Evolutionary conservation across 2,888 invertebrate genomes (phyloP).

Genomic region (Mesochorus sp.): DNA sequence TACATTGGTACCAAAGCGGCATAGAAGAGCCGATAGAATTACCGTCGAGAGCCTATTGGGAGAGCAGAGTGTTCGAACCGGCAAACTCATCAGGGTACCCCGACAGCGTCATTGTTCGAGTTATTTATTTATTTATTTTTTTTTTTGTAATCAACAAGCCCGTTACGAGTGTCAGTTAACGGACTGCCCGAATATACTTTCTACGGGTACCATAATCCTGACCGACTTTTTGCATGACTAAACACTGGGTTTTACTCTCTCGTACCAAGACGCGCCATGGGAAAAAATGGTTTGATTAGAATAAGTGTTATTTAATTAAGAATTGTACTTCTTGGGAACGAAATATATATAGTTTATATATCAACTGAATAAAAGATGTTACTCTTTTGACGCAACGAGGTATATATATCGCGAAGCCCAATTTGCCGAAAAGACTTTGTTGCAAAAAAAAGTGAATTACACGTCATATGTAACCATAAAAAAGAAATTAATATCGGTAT

Average conservation of each 20-base stretch:
- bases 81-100: slow-evolving; percentile 49
- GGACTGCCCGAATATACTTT: slow-evolving; percentile 63
- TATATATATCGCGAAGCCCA: too few relatives aligned
- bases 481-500: slow-evolving; percentile 7
- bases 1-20: slow-evolving; percentile 14
- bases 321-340: too few relatives aligned
- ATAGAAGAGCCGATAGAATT: slow-evolving; percentile 9
- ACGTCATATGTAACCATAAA: not conserved
- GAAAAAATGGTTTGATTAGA: not conserved
- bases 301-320: too few relatives aligned
- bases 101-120: slow-evolving; percentile 58
- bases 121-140: slow-evolving; percentile 28
- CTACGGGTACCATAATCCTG: slow-evolving; percentile 47
- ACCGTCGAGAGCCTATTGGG: slow-evolving; percentile 24
- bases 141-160: slow-evolving; percentile 35
- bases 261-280: slow-evolving; percentile 4
- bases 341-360: too few relatives aligned
- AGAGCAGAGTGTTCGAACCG: slow-evolving; percentile 4
- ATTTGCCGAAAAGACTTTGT: too few relatives aligned
- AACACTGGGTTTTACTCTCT: slow-evolving; percentile 36
- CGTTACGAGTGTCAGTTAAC: slow-evolving; percentile 61
- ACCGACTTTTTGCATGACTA: slow-evolving; percentile 39
- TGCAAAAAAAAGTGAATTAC: not conserved
- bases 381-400: too few relatives aligned
- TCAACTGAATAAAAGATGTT: too few relatives aligned